Evolutionary conservation across 2,797 vertebrate species (phyloP).

Genomic region (Danio aesculapii): DNA sequence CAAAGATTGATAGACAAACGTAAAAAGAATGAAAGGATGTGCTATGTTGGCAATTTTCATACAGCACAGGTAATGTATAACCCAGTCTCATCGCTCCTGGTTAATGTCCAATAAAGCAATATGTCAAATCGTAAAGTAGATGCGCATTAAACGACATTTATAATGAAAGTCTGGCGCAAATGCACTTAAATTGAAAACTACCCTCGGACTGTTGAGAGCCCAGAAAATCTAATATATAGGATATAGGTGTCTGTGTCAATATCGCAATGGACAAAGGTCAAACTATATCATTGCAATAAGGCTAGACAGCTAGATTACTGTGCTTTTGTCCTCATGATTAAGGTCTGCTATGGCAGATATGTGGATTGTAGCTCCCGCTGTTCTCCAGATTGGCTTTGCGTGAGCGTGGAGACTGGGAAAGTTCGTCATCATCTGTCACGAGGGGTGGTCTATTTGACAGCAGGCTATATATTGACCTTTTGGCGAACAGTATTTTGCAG

Average conservation of each 20-base stretch:
- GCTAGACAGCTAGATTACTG: conserved; percentile 39
- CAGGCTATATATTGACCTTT: conserved; percentile 41
- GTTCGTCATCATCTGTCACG: conserved; percentile 29
- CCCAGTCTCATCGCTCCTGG: conserved; percentile 2
- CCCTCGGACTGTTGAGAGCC: neutral
- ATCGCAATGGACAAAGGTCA: conserved; percentile 47
- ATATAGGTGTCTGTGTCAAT: conserved; percentile 35
- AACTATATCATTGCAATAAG: conserved; percentile 30
- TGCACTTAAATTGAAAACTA: conserved; percentile 33
- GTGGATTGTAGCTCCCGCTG: conserved; percentile 30
- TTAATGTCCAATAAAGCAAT: conserved; percentile 21
- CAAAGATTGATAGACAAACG: conserved; percentile 12
- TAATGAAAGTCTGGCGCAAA: conserved; percentile 8
- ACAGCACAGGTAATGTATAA: conserved; percentile 4
- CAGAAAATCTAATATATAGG: conserved; percentile 36
- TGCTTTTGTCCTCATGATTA: conserved; percentile 46
- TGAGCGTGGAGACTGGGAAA: neutral
- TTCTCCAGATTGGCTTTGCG: conserved; percentile 35
- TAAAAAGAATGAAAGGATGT: conserved; percentile 23
- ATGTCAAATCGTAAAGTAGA: conserved; percentile 7
- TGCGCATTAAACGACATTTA: conserved; percentile 9
- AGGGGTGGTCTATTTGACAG: conserved; percentile 27
- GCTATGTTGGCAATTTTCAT: conserved; percentile 19
- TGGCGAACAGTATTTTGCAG: conserved; percentile 21
- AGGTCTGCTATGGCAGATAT: conserved; percentile 28